Percentiles rank a stretch among this genome's conserved stretches.
phyloP scores from a whole-genome alignment of 2,797 vertebrate genomes.

The Catharus ustulatus region DNA sequence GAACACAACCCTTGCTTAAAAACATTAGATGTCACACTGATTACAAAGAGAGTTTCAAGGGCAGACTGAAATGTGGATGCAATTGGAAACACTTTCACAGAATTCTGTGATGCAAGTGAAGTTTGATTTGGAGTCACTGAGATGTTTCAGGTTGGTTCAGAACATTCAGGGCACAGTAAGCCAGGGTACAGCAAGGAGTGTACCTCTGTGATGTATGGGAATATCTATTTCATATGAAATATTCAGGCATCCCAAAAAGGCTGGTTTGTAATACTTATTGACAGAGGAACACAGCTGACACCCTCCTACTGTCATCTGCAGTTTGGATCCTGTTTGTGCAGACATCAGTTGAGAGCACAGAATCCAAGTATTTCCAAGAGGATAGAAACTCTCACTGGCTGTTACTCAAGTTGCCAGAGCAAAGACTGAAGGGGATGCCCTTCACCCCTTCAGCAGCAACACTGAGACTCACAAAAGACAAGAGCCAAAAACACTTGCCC shows the following conservation, averaged over 20 bases:
- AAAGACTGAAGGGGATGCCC: neutral
- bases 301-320: neutral
- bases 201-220: accelerated
- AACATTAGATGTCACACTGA: accelerated
- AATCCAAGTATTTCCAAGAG: neutral
- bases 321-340: neutral
- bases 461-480: neutral
- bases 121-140: neutral
- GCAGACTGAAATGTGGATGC: neutral
- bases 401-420: neutral
- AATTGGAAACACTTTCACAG: neutral
- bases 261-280: neutral
- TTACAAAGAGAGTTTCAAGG: neutral
- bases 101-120: accelerated
- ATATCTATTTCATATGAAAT: accelerated
- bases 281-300: neutral
- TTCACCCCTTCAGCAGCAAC: neutral
- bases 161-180: neutral
- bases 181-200: accelerated
- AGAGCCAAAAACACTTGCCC: neutral
- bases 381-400: neutral
- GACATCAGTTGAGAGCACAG: accelerated
- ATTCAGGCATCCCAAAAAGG: neutral
- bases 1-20: neutral
- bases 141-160: neutral